phyloP scores from a whole-genome alignment of 2,888 invertebrate species.

The Limnephilus auricula region DNA sequence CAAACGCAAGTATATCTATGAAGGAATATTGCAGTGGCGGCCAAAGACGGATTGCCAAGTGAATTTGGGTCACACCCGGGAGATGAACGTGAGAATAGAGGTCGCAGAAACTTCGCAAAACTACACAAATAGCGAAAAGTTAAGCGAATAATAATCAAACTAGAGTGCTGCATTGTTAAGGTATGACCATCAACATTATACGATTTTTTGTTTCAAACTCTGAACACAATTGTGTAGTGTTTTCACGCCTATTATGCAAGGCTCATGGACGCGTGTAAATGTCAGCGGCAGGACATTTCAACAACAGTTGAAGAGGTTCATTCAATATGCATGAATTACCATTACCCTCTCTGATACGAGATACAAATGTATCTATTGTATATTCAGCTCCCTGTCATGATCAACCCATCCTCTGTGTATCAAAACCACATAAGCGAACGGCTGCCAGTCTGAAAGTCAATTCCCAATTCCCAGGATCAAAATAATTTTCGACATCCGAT shows the following conservation, averaged over 20 bases:
- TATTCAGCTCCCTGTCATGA: conserved; percentile 16
- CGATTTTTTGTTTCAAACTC: not conserved
- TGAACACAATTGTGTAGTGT: not conserved
- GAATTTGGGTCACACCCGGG: conserved; percentile 28
- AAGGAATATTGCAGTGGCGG: not conserved
- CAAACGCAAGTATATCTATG: not conserved
- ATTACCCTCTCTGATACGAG: conserved; percentile 8
- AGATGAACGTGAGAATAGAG: conserved; percentile 9
- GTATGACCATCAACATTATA: not conserved
- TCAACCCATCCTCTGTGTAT: conserved; percentile 25
- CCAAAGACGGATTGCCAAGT: conserved; percentile 9
- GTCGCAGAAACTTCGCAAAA: not conserved
- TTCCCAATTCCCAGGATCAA: conserved; percentile 59
- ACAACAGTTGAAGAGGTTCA: conserved; percentile 37
- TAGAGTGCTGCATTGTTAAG: not conserved
- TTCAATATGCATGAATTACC: conserved; percentile 38
- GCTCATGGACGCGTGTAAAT: conserved; percentile 20
- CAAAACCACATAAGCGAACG: conserved; percentile 43
- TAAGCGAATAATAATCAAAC: not conserved
- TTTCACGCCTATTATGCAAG: not conserved
- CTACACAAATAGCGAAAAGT: not conserved
- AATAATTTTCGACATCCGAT: conserved; percentile 59
- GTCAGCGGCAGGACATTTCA: conserved; percentile 31
- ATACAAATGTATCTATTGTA: not conserved
- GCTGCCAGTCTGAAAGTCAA: conserved; percentile 56